Base-by-base conservation (phyloP, 2,888 invertebrate genomes). In the Labia minor region DNA sequence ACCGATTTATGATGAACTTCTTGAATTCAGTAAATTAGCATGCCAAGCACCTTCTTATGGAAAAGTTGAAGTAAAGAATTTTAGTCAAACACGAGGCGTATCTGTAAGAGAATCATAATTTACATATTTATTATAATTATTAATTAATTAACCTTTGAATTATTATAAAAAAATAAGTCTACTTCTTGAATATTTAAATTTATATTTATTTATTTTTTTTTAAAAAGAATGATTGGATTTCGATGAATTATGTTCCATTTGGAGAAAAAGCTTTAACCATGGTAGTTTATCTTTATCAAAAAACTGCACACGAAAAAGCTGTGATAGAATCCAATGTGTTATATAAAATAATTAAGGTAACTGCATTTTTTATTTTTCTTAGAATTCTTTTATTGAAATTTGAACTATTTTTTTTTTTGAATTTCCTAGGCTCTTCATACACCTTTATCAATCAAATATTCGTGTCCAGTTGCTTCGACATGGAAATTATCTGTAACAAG, bases 211-310 rank as follows among this genome's bases (percentile, higher is more conserved):
- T 65, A n/a, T 18, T 21, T 63, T 66, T 21, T 66, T 66, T 68
- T 19, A 66, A 71, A 26, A 78, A 87, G 76, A 81, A 85, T 63
- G 89, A 90, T 75, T 88, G 88, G 84, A 83, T 89, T 61, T 85
- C 86, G 68, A 86, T 89, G 84, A 90, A 90, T 78, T 90, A 88
- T 74, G 88, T 92, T 73, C 90, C 92, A 62, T 93, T 93, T 77
- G 90, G 90, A 37, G 93, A 93, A 76, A 86, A 88, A 74, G 83
- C 90, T 1, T 80, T 92, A 66, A 83, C 84, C 66, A 85, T 89
- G 81, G 85, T 86, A 11, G 87, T 90, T 1, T 86, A 83, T 74
- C 78, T 91, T 69, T 93, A 91, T 76, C 84, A 87, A 73, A 83
- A 83, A 72, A 89, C 89, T 8, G 88, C 89, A 19, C 83, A 83